Conservation (phyloP, 2,797 vertebrate genomes). For the Pteropus rufus region DNA sequence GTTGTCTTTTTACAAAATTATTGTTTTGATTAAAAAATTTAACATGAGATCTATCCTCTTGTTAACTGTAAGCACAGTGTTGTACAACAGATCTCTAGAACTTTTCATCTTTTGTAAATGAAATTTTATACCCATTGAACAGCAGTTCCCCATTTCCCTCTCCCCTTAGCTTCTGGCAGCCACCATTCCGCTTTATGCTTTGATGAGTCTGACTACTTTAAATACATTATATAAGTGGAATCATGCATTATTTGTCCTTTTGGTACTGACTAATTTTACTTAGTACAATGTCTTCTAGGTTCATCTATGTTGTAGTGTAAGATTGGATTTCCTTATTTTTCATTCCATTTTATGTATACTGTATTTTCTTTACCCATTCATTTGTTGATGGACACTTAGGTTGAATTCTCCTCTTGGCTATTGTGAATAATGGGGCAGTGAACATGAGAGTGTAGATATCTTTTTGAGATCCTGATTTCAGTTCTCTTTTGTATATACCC, state of each 20-base stretch:
- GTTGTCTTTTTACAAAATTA: neutral
- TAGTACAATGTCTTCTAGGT: neutral
- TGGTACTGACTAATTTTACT: neutral
- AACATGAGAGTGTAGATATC: neutral
- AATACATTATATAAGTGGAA: neutral
- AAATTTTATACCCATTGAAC: neutral
- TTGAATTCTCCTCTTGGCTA: neutral
- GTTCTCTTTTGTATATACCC: neutral
- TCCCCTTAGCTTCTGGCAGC: neutral
- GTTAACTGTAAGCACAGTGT: neutral
- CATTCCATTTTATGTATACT: too few relatives aligned
- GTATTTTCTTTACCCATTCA: neutral
- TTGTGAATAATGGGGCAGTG: neutral
- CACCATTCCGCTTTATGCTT: neutral
- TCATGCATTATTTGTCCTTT: neutral
- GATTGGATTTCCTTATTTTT: neutral
- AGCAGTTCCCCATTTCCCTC: neutral
- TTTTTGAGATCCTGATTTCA: neutral
- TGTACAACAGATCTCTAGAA: neutral
- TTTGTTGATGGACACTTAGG: neutral
- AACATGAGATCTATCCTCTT: neutral
- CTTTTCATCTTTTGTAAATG: neutral
- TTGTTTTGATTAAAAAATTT: neutral
- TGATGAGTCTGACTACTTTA: neutral
- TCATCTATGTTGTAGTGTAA: neutral